Base-by-base conservation (phyloP, 2,113 vertebrate genomes). In the Halcyon senegalensis region DNA sequence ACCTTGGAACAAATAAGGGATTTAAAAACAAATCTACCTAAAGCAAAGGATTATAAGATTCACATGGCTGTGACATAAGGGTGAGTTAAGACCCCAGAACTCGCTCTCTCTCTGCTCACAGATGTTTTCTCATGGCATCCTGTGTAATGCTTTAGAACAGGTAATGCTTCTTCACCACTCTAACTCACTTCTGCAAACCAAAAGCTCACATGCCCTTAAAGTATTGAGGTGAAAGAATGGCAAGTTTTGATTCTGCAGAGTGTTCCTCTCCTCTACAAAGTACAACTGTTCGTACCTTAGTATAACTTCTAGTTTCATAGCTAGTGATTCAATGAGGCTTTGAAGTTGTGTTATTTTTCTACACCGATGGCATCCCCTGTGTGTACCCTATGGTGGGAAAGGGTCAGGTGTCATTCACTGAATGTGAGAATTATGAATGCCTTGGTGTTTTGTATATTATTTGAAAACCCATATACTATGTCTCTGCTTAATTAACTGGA, bases 251-350 rank as follows among this genome's bases (percentile, higher is more conserved):
- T 50, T 25, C 31, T 35, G 11, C 21, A 17, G 6, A 33, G 7
- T 4, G 10, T 28, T 78, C 9, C 9, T 33, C 18, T 86, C 14
- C 39, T 60, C 30, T 33, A 20, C 9, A 63, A 78, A 67, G 12
- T 28, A 30, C 15, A 77, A 12, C 24, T 19, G 16, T n/a, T 87
- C 0, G 0, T 16, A 28, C 2, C 11, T 12, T 28, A 1, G 7
- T 10, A 31, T 39, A 72, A 7, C 5, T 75, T 70, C 66, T 14
- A 13, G 10, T 70, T 66, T 62, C 7, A 7, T 10, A 41, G 55
- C 10, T 41, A 10, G 24, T 39, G 28, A 35, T 50, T 51, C 51
- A 70, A 5, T 1, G 19, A 62, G 20, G 17, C 33, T 16, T 4
- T 13, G 51, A 33, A 51, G 13, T 51, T 63, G n/a, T 31, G 37